These are phyloP conservation scores for Enoplosus armatus DNA, from an alignment of 2,797 vertebrate genomes.

Conservation along the genomic window DNA sequence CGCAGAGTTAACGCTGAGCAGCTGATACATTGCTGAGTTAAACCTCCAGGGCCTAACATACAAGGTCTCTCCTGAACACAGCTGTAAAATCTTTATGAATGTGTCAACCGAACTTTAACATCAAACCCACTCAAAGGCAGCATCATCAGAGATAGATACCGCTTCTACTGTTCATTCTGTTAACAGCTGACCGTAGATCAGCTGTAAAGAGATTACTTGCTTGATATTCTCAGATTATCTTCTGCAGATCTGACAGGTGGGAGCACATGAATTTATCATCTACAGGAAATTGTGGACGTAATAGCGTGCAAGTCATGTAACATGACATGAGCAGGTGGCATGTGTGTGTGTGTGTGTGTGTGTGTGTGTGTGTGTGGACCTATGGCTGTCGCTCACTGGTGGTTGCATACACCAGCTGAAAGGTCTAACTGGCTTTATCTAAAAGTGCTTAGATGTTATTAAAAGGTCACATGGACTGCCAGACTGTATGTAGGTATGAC, in stretches of 20 bases:
- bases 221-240: neutral
- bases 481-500: slow-evolving; percentile 62
- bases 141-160: slow-evolving; percentile 18
- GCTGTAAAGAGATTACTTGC: slow-evolving; percentile 1
- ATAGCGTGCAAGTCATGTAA: slow-evolving; percentile 10
- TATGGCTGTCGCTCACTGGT: slow-evolving; percentile 19
- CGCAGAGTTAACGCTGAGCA: slow-evolving; percentile 56
- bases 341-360: slow-evolving; percentile 24
- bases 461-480: slow-evolving; percentile 65
- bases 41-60: slow-evolving; percentile 41
- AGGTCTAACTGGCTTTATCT: slow-evolving; percentile 60
- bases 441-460: slow-evolving; percentile 54
- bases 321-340: slow-evolving; percentile 46
- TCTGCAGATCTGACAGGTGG: slow-evolving; percentile 18
- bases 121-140: slow-evolving; percentile 24
- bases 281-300: slow-evolving; percentile 23
- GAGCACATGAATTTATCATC: slow-evolving; percentile 35
- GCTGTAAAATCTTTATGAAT: slow-evolving; percentile 76
- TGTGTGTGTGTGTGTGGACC: slow-evolving; percentile 9
- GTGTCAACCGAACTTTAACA: slow-evolving; percentile 57
- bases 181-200: slow-evolving; percentile 27
- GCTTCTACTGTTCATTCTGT: slow-evolving; percentile 7
- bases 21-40: slow-evolving; percentile 49
- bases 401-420: slow-evolving; percentile 29
- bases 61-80: slow-evolving; percentile 60